Conservation (phyloP, 2,888 invertebrate species). For the Apotomis turbidana region DNA sequence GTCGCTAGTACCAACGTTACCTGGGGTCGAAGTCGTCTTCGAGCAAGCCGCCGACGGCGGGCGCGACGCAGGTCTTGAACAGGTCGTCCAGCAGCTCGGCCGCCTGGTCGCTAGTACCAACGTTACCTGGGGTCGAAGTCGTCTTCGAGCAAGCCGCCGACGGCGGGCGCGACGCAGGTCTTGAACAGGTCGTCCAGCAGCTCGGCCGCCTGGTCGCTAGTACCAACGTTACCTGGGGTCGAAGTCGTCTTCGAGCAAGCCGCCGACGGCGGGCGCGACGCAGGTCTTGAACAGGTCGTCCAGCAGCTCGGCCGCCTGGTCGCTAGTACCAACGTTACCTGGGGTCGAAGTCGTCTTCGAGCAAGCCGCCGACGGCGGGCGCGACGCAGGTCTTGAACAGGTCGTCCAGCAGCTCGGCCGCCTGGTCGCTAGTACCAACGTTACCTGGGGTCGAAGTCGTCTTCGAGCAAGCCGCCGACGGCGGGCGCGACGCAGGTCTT, state of each 20-base stretch:
- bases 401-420: conserved; percentile 80
- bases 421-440: conserved; percentile 48
- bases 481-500: conserved; percentile 76
- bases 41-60: too few species aligned
- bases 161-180: conserved; percentile 70
- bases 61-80: too few species aligned
- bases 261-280: conserved; percentile 51
- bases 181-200: conserved; percentile 84
- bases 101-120: too few species aligned
- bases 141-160: conserved; percentile 66
- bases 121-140: conserved; percentile 66
- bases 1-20: too few species aligned
- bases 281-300: conserved; percentile 85
- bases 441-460: conserved; percentile 55
- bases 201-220: conserved; percentile 63
- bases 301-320: conserved; percentile 73
- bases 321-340: conserved; percentile 22
- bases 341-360: conserved; percentile 70
- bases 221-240: too few species aligned
- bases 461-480: conserved; percentile 61
- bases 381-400: conserved; percentile 82
- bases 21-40: too few species aligned
- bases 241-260: conserved; percentile 71
- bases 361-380: conserved; percentile 45
- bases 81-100: too few species aligned